A percentile compares a stretch with the other conserved stretches of the same genome.
phyloP scores from a whole-genome alignment of 2,797 vertebrate species.

The Gymnothorax reevesii region DNA sequence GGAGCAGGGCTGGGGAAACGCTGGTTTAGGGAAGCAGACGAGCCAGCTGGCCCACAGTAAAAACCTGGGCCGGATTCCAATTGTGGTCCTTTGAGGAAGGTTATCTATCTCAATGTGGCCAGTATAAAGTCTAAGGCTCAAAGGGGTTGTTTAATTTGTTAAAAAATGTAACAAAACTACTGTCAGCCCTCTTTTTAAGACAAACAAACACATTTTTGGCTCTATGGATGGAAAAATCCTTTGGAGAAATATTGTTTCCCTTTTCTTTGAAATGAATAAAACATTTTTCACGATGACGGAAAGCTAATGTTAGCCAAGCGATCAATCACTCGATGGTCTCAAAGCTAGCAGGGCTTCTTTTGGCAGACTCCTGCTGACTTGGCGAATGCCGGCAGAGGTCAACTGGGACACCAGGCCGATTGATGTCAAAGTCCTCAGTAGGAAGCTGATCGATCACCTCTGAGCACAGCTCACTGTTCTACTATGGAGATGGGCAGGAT shows the following conservation, averaged over 20 bases:
- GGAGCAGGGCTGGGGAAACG: not conserved
- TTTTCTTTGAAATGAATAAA: not conserved
- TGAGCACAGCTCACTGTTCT: not conserved
- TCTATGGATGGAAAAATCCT: not conserved
- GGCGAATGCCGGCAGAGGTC: not conserved
- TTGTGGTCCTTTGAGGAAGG: not conserved
- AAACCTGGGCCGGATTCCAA: not conserved
- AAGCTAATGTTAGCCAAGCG: not conserved
- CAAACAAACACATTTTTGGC: not conserved
- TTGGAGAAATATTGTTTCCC: not conserved
- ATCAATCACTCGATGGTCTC: not conserved
- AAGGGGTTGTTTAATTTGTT: not conserved
- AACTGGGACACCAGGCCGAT: not conserved
- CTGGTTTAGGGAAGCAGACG: not conserved
- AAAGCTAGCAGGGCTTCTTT: not conserved
- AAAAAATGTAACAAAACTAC: not conserved
- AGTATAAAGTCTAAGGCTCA: not conserved
- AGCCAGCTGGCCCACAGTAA: not conserved
- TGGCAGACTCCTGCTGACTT: constrained; percentile 3
- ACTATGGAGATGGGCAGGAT: not conserved
- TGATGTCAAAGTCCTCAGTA: not conserved
- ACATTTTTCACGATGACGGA: not conserved
- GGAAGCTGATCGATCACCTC: not conserved
- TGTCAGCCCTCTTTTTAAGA: not conserved
- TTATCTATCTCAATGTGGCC: not conserved